Evolutionary conservation across 1,140 invertebrate genomes (phyloP).

Genomic region (Octopus sinensis): DNA sequence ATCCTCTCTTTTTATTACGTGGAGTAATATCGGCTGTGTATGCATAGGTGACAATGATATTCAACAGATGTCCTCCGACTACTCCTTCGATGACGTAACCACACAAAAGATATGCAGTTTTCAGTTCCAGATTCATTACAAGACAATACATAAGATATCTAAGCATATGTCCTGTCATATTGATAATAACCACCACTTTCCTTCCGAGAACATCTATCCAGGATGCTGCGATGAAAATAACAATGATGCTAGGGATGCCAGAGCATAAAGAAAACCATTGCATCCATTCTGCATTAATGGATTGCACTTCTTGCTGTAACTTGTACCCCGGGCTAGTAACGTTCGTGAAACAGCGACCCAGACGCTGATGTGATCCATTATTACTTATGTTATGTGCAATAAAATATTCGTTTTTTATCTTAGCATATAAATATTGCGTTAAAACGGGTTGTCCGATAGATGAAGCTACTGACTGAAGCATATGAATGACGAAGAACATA

Average conservation of each 20-base stretch:
- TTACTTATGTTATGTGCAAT: not conserved
- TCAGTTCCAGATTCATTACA: conserved; percentile 2
- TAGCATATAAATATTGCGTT: not conserved
- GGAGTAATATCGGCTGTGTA: conserved; percentile 23
- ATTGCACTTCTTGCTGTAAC: not conserved
- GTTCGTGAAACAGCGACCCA: not conserved
- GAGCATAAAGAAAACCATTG: conserved; percentile 14
- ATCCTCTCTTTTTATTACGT: conserved; percentile 15
- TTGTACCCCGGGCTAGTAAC: not conserved
- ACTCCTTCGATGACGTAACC: conserved; percentile 19
- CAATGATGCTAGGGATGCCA: conserved; percentile 20
- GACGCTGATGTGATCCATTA: not conserved
- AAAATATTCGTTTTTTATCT: not conserved
- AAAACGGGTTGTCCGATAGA: not conserved
- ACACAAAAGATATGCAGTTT: conserved; percentile 14
- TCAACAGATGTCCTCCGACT: not conserved
- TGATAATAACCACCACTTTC: conserved; percentile 17
- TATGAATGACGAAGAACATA: not conserved
- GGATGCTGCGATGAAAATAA: conserved; percentile 17
- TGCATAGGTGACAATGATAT: conserved; percentile 13
- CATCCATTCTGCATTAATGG: not conserved
- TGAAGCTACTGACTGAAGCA: not conserved
- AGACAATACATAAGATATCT: conserved; percentile 7
- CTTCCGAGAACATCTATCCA: conserved; percentile 22
- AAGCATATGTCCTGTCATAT: conserved; percentile 17